Conservation (phyloP, 1,140 invertebrate species). For the Drosophila sproati region DNA sequence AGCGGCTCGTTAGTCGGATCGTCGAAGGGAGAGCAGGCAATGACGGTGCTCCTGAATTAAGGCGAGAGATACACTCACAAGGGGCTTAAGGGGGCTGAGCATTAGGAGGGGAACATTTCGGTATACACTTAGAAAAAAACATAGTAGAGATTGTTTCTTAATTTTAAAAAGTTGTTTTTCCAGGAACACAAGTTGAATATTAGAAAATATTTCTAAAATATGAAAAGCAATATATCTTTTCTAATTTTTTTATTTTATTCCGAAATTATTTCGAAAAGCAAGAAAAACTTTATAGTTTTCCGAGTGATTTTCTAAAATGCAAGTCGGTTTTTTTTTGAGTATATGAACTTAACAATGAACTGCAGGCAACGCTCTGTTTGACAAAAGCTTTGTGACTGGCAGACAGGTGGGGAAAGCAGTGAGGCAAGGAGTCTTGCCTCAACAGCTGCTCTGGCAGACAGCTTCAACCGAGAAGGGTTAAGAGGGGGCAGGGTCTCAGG, state of each 20-base stretch:
- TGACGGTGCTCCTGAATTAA: conserved; percentile 16
- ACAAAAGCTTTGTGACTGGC: conserved; percentile 19
- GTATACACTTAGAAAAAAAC: no score
- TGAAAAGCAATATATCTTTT: no score
- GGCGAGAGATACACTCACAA: background rate
- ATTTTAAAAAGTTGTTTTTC: no score
- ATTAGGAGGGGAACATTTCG: background rate
- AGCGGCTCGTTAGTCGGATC: conserved; percentile 36
- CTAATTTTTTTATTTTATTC: no score
- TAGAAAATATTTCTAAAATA: no score
- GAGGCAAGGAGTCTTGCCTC: background rate
- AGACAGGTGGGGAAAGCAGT: background rate
- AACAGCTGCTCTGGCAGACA: conserved; percentile 24
- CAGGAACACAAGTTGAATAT: no score
- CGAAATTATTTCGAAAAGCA: no score
- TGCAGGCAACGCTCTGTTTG: conserved; percentile 15
- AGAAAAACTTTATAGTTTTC: no score
- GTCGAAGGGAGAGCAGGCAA: conserved; percentile 19
- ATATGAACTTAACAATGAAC: background rate
- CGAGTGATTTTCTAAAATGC: no score
- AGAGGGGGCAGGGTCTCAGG: background rate
- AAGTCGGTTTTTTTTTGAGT: no score
- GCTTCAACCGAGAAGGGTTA: background rate
- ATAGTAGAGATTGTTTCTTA: no score
- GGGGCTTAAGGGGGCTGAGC: background rate